Percentiles rank a stretch among this genome's conserved stretches.
phyloP scores from a whole-genome alignment of 2,888 invertebrate species.

The Sisyra terminalis region DNA sequence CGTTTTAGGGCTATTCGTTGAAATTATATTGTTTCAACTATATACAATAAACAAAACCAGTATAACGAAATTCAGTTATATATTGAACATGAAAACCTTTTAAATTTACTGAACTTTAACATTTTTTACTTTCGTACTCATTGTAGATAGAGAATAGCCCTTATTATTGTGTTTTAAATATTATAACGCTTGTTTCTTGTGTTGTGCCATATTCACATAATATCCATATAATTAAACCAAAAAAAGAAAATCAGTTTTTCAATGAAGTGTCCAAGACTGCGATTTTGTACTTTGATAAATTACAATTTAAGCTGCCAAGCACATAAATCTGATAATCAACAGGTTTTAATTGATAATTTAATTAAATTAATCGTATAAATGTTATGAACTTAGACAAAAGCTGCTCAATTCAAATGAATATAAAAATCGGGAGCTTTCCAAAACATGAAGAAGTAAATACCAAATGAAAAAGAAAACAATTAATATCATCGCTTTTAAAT shows the following conservation, averaged over 20 bases:
- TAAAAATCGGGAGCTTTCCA: no score
- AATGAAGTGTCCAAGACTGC: background rate
- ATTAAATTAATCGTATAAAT: no score
- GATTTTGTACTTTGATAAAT: conserved; percentile 1
- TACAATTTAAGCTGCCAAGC: background rate
- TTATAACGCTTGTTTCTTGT: conserved; percentile 7
- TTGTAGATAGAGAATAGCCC: conserved; percentile 7
- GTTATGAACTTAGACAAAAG: no score
- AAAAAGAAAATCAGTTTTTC: background rate
- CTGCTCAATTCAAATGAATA: no score
- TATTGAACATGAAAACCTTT: no score
- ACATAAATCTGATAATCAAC: no score
- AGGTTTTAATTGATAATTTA: no score
- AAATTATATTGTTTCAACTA: background rate
- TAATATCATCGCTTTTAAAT: no score
- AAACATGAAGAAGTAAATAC: no score
- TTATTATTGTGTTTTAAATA: conserved; percentile 3
- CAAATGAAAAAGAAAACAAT: no score
- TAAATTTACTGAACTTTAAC: background rate
- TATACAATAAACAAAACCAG: background rate
- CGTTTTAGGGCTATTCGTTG: background rate
- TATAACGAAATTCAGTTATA: no score
- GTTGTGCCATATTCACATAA: conserved; percentile 6
- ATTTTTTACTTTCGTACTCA: background rate
- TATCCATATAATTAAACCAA: background rate